Percentiles rank a stretch among this genome's conserved stretches.
These are phyloP conservation scores for Crepidodera aurea DNA, from an alignment of 2,888 invertebrate genomes.

Conservation along the genomic window DNA sequence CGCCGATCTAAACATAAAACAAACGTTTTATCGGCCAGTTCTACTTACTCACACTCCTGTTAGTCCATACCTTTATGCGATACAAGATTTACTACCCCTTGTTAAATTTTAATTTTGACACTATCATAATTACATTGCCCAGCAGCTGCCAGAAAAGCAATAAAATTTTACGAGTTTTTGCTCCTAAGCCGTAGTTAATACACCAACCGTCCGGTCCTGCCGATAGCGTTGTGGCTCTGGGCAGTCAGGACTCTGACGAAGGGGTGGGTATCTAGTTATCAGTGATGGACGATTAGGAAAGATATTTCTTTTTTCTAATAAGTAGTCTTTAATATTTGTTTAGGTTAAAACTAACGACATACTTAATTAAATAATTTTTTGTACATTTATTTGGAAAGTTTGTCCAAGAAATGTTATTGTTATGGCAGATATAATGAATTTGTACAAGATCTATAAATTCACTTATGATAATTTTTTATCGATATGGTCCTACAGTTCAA, in stretches of 20 bases:
- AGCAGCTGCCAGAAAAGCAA: constrained; percentile 30
- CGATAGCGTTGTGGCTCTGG: constrained; percentile 44
- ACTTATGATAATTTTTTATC: no score
- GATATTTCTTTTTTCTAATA: no score
- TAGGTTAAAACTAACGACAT: no score
- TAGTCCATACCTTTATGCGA: constrained; percentile 29
- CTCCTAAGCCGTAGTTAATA: constrained; percentile 53
- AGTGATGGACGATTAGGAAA: no score
- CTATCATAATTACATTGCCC: constrained; percentile 36
- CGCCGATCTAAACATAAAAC: no score
- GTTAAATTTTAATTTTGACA: constrained; percentile 41
- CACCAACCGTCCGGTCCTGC: constrained; percentile 45
- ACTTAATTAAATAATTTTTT: no score
- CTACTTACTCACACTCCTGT: neutral
- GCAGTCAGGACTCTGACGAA: constrained; percentile 40
- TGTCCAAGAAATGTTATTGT: no score
- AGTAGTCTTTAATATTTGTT: no score
- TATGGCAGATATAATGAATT: no score
- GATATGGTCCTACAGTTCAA: no score
- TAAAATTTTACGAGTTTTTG: constrained; percentile 50
- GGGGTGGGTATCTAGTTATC: neutral
- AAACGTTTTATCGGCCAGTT: neutral
- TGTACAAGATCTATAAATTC: no score
- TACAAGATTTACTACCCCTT: constrained; percentile 30
- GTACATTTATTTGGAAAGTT: no score